Conservation (phyloP, 35 echinoderm and acorn worm genomes). For the Heliocidaris erythrogramma region DNA sequence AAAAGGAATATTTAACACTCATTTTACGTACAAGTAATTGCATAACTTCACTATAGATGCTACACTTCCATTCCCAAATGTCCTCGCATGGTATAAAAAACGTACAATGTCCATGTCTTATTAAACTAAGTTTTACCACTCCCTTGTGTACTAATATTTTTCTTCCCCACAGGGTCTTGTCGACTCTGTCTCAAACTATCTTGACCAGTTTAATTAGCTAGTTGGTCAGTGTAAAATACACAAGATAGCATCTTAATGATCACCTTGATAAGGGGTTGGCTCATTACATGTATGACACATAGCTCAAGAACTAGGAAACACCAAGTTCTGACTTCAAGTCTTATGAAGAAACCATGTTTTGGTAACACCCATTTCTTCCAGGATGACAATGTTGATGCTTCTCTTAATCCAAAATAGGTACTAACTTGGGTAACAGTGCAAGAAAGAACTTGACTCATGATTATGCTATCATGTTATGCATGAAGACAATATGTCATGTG, state of each 20-base stretch:
- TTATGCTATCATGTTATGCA: no score
- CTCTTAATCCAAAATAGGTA: no score
- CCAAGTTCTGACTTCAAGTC: background rate
- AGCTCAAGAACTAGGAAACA: background rate
- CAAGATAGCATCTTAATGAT: constrained; percentile 5
- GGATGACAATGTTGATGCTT: no score
- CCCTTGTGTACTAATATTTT: background rate
- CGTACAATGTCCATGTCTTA: no score
- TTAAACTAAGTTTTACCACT: background rate
- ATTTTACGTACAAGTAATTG: no score
- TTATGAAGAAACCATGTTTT: background rate
- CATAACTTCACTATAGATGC: no score
- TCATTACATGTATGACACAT: background rate
- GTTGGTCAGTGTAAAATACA: background rate
- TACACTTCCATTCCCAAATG: no score
- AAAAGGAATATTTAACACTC: no score
- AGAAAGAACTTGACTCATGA: no score
- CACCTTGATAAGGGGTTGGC: background rate
- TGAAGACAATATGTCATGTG: no score
- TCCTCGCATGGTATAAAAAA: no score
- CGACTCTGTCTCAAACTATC: background rate
- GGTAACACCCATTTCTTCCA: background rate
- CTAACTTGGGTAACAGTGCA: no score
- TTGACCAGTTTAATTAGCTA: constrained; percentile 13
- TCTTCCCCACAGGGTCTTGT: background rate